phyloP scores from a whole-genome alignment of 2,113 vertebrate species.

The Aviceda subcristata region DNA sequence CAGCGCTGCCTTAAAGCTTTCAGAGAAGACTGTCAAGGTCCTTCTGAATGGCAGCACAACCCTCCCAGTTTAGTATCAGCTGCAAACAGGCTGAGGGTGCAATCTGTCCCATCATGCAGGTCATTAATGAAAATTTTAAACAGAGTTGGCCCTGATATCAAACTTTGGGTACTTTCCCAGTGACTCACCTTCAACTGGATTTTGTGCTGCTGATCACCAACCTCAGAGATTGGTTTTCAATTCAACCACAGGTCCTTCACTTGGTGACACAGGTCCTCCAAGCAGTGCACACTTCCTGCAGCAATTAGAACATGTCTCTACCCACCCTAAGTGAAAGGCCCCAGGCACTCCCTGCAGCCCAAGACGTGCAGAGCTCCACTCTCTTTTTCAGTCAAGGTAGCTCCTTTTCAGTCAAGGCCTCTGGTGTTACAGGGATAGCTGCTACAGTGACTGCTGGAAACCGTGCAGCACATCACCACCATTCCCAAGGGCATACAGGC shows the following conservation, averaged over 20 bases:
- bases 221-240: neutral
- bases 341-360: neutral
- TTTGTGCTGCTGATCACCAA: neutral
- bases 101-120: neutral
- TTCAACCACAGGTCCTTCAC: neutral
- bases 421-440: neutral
- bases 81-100: fast-evolving
- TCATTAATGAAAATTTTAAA: neutral
- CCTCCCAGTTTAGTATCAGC: neutral
- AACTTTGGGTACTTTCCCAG: neutral
- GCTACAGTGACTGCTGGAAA: neutral
- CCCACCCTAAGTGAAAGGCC: neutral
- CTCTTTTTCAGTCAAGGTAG: neutral
- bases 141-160: neutral
- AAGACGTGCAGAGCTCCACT: neutral
- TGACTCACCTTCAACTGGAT: neutral
- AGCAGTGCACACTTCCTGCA: neutral
- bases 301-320: neutral
- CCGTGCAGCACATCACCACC: neutral
- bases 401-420: neutral
- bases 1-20: neutral
- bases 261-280: neutral
- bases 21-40: neutral
- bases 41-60: neutral
- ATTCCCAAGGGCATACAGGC: no score